Conservation (phyloP, 2,888 invertebrate species). For the Odontocerum albicorne region DNA sequence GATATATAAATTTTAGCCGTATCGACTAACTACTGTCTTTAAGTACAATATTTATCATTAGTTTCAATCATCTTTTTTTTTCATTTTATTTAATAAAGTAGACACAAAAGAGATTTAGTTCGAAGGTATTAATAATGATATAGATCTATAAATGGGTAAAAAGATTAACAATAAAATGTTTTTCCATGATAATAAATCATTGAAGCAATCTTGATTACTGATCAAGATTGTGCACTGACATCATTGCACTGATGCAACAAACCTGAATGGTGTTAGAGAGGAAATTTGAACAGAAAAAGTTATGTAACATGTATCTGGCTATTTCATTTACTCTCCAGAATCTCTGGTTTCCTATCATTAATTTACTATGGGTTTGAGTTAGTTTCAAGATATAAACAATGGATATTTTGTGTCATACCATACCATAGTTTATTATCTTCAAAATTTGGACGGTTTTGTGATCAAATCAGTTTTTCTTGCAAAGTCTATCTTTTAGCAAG, state of each 20-base stretch:
- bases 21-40: slow-evolving; percentile 35
- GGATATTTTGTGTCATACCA: too few relatives aligned
- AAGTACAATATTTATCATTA: slow-evolving; percentile 34
- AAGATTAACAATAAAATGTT: slow-evolving; percentile 21
- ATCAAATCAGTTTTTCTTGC: too few relatives aligned
- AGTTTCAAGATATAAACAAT: too few relatives aligned
- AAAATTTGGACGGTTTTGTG: too few relatives aligned
- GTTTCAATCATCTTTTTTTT: too few relatives aligned
- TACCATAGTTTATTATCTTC: too few relatives aligned
- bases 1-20: slow-evolving; percentile 23
- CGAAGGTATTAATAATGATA: slow-evolving; percentile 24
- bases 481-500: too few relatives aligned
- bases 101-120: slow-evolving; percentile 32
- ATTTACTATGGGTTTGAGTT: too few relatives aligned
- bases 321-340: too few relatives aligned
- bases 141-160: slow-evolving; percentile 21
- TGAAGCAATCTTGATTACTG: neutral
- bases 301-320: too few relatives aligned
- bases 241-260: neutral
- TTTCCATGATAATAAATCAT: slow-evolving; percentile 11
- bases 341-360: too few relatives aligned
- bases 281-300: too few relatives aligned
- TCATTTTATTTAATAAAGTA: slow-evolving; percentile 27
- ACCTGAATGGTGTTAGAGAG: neutral
- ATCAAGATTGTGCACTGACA: neutral